Evolutionary conservation across 2,797 vertebrate genomes (phyloP), one percentile per base, ranked within the genome.

Genomic region (Tapera naevia): DNA sequence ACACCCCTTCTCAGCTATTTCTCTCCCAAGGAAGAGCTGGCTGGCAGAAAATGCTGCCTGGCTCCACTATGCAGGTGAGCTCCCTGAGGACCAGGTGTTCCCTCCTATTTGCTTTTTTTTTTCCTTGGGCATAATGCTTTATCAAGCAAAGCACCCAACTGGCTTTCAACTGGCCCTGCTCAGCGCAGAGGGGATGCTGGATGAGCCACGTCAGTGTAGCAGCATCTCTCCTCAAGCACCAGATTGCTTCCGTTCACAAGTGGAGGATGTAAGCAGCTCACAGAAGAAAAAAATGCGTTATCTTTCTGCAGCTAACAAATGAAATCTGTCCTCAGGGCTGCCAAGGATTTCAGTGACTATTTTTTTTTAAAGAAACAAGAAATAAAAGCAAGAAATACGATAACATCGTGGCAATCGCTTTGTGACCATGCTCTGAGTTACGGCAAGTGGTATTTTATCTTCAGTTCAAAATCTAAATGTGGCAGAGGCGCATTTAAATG

Each of bases 391-490:
- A 92, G 94, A 94, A 96, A 94, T 87, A 90, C 13, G 86, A 95
- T 95, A 95, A 90, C 67, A 90, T 94, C 23, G 0, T 5, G 7
- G 96, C 93, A 89, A 93, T 89, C 13, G 10, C 75, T 76, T 54
- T 0, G 15, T 58, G 85, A 86, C 95, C 89, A 58, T 43, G 74
- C 84, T 82, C 88, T 71, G 73, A 94, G 87, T 91, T 95, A 94
- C 30, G 3, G 88, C 3, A 10, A 96, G 61, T 30, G 4, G 92
- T 89, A 93, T 93, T 94, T 96, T 95, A 96, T 96, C 96, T 96
- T 81, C 80, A 74, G 85, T 88, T 95, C 96, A 91, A 95, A 96
- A 97, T 96, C 95, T 90, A 94, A 95, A 94, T 87, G 89, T 95
- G 86, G 96, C 91, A 95, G 94, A 94, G 90, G 91, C 61, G 0